Percentiles rank a stretch among this genome's conserved stretches.
Evolutionary conservation across 2,888 invertebrate species (phyloP).

Genomic region (Amphipoea lucens): DNA sequence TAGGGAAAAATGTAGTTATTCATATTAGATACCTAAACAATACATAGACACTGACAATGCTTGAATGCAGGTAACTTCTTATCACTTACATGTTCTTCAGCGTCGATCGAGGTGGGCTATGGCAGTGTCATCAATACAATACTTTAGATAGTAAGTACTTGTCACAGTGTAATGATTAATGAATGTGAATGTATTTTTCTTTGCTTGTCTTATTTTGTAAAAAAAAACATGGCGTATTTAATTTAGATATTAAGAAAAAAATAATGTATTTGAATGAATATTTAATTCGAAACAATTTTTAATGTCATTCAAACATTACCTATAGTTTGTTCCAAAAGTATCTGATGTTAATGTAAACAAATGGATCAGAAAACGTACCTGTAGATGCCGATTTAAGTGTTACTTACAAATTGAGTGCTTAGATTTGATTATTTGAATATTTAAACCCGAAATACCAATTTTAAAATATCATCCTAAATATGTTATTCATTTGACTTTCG

Average conservation of each 20-base stretch:
- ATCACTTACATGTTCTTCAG: constrained; percentile 67
- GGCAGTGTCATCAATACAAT: constrained; percentile 59
- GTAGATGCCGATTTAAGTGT: neutral
- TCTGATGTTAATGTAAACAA: neutral
- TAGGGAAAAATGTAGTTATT: constrained; percentile 29
- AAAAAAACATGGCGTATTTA: neutral
- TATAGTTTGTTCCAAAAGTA: neutral
- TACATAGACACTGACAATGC: constrained; percentile 65
- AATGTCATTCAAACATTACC: too few relatives aligned
- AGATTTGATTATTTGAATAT: neutral
- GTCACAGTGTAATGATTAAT: constrained; percentile 38
- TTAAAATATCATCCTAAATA: neutral
- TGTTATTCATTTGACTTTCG: neutral
- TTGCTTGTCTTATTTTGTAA: neutral
- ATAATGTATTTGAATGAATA: neutral
- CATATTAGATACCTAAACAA: constrained; percentile 46
- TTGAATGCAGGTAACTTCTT: constrained; percentile 51
- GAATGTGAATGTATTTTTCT: constrained; percentile 18
- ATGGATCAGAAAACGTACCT: neutral
- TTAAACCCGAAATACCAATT: too few relatives aligned
- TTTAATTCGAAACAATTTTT: neutral
- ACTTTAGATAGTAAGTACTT: constrained; percentile 56
- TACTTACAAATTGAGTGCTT: neutral
- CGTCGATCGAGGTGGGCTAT: constrained; percentile 58
- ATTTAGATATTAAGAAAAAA: neutral